Percentiles rank a stretch among this genome's conserved stretches.
Evolutionary conservation across 2,113 vertebrate species (phyloP).

Genomic region (Neolamprologus cancellatus): DNA sequence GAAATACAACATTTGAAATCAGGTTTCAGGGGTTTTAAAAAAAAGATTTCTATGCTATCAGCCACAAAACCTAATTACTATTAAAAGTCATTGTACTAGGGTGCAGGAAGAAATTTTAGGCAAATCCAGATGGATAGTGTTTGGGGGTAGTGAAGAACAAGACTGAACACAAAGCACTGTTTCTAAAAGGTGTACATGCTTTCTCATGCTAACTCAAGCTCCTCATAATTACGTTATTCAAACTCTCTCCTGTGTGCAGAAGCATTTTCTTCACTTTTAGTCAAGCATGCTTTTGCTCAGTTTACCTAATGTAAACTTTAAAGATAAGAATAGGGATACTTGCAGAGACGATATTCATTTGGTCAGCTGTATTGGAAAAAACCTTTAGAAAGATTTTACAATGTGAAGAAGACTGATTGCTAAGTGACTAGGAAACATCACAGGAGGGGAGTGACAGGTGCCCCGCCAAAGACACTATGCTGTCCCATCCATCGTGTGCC

Average conservation of each 20-base stretch:
- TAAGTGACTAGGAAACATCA: conserved; percentile 4
- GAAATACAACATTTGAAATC: background rate
- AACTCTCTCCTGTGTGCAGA: background rate
- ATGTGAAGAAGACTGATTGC: conserved; percentile 29
- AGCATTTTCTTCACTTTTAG: background rate
- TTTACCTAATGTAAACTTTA: background rate
- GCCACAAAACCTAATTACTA: background rate
- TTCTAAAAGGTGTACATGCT: background rate
- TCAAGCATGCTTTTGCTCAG: background rate
- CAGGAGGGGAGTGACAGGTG: conserved; percentile 32
- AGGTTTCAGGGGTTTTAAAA: background rate
- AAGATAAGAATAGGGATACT: background rate
- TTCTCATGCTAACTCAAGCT: background rate
- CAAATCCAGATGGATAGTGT: background rate
- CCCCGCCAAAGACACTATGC: conserved; percentile 10
- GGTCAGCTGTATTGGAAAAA: background rate
- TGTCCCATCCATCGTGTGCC: conserved; percentile 44
- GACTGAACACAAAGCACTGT: background rate
- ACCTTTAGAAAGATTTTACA: background rate
- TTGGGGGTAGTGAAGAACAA: background rate
- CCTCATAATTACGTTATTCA: background rate
- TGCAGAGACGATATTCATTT: background rate
- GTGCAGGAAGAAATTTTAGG: background rate
- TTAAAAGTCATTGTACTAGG: background rate
- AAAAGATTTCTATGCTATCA: background rate